Base-by-base conservation (phyloP, 2,888 invertebrate genomes). In the Keiferia lycopersicella region DNA sequence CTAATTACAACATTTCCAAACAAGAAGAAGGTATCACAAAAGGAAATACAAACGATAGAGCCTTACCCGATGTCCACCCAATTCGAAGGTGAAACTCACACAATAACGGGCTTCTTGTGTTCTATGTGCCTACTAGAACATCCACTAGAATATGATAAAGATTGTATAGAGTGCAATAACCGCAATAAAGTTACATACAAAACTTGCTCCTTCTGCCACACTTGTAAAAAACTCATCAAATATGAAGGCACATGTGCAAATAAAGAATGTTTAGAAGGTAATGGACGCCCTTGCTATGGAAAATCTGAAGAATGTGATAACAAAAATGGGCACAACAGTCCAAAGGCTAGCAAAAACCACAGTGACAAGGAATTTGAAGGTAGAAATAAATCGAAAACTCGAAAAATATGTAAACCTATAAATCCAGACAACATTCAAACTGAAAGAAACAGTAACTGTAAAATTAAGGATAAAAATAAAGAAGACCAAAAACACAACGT, bases 41-140 rank as follows among this genome's bases (percentile, higher is more conserved):
- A 18, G 16, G 3, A 38, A 20, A 41, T 62, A 18, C 34, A 30
- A 41, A 45, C 11, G 14, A 61, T n/a, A 1, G 34, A 45, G 38
- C n/a, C 18, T n/a, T 3, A 10, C 71, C 71, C 69, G 70, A 69
- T 16, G 69, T 56, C 34, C 34, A 34, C 70, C 34, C 68, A 69
- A 2, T 61, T 11, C 66, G 11, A 65, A 61, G 12, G 64, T 65
- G n/a, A 71, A 70, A 67, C 64, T 51, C 45, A 61, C 22, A 65
- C 20, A 71, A 73, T 51, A 30, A 57, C 12, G 75, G 74, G 69
- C 81, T 78, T 53, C 69, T 88, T 2, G 10, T 90, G 90, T 64
- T 79, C 87, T 0, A 78, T 88, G 14, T 90, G 90, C 60, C 69
- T 87, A 0, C 86, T 82, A 56, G 64, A 72, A 1, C 83, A 71